Evolutionary conservation across 2,113 vertebrate genomes (phyloP), one percentile per base, ranked within the genome.

Genomic region (Lates calcarifer): DNA sequence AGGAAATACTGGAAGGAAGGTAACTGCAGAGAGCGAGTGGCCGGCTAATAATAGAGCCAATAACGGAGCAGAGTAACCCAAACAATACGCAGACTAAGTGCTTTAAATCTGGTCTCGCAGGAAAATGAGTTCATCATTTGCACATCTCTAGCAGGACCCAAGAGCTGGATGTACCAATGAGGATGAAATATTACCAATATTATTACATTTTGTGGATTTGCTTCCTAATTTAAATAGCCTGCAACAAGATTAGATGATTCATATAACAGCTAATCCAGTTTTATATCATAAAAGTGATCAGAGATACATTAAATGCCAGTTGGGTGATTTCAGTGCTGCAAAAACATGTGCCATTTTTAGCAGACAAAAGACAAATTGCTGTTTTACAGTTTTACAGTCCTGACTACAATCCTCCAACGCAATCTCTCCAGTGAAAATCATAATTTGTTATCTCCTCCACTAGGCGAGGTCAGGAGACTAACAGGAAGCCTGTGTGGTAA

Each of bases 1-100:
- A 92, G 92, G 93, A 95, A 91, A 90, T 82, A 87, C 81, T 91
- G 90, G 85, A 91, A 94, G 92, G 91, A 94, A 94, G 84, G 83
- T 69, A 82, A 82, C 82, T 76, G 80, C 86, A 87, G 81, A 66
- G 81, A 73, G 81, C 53, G 61, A 90, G 79, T 85, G 89, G 81
- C 74, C 77, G 2, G 79, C 91, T 95, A 95, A 94, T 91, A 94
- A 94, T 92, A 95, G 91, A 77, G 74, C 85, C 77, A 83, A 91
- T 91, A 92, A 93, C 76, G 91, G 82, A 87, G 83, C 79, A 65
- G 78, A 63, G 77, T 63, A 81, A 80, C 81, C 81, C 82, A 91
- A 94, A 92, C 92, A 93, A 90, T 88, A 85, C 13, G 29, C 61
- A 65, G 65, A 75, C 73, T 87, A 84, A 89, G 84, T 77, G 76